A percentile compares a stretch with the other conserved stretches of the same genome.
Evolutionary conservation across 1,140 invertebrate genomes (phyloP).

Genomic region (Drosophila auraria): DNA sequence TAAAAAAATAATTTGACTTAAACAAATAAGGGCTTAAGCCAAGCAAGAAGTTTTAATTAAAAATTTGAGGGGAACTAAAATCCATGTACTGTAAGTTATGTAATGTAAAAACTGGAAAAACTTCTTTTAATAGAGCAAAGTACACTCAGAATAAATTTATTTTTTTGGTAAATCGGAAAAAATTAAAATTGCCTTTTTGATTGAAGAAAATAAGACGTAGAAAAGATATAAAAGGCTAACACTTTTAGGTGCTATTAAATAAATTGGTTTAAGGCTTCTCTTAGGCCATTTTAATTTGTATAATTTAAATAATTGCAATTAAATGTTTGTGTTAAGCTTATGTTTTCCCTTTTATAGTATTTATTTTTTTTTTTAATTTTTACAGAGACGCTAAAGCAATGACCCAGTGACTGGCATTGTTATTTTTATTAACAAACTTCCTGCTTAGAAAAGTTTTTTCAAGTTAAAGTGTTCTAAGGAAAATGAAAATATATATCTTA

Average conservation of each 20-base stretch:
- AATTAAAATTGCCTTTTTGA: too few relatives aligned
- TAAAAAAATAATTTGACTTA: too few relatives aligned
- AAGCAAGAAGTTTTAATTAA: neutral
- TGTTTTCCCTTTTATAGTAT: neutral
- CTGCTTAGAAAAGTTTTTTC: neutral
- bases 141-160: neutral
- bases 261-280: neutral
- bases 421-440: neutral
- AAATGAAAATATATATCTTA: too few relatives aligned
- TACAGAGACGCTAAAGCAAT: neutral
- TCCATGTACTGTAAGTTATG: neutral
- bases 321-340: neutral
- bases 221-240: too few relatives aligned
- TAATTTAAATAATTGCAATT: neutral
- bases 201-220: too few relatives aligned
- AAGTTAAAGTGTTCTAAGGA: too few relatives aligned
- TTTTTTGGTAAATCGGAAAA: neutral
- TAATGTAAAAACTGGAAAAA: neutral
- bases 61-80: neutral
- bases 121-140: neutral
- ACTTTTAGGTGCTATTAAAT: too few relatives aligned
- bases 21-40: neutral
- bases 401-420: slow-evolving; percentile 7
- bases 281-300: neutral
- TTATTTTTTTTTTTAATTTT: neutral